phyloP scores from a whole-genome alignment of 2,797 vertebrate genomes.

The Urophycis tenuis region DNA sequence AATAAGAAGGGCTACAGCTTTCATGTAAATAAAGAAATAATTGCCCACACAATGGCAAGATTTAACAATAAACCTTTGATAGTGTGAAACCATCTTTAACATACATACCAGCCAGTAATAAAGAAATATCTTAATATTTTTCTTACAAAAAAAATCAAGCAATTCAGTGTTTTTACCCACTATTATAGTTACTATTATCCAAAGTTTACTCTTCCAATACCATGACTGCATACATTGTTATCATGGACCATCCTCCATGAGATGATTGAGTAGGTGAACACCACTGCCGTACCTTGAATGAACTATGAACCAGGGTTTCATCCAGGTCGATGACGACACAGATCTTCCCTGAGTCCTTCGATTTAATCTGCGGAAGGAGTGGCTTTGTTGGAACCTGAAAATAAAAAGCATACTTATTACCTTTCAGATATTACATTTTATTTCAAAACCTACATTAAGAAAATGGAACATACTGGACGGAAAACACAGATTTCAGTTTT shows the following conservation, averaged over 20 bases:
- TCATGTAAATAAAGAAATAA: background rate
- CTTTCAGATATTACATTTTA: too few species aligned
- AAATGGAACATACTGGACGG: background rate
- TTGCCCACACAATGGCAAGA: background rate
- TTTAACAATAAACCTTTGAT: background rate
- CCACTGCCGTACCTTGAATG: constrained; percentile 83
- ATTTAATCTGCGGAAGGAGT: constrained; percentile 81
- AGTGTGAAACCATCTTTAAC: background rate
- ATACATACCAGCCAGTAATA: background rate
- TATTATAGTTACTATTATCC: background rate
- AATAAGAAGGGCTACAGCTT: background rate
- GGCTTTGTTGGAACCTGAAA: constrained; percentile 74
- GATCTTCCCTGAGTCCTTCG: constrained; percentile 85
- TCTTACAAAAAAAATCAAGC: background rate
- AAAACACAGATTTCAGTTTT: constrained; percentile 4
- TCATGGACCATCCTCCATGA: background rate
- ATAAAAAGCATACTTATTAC: constrained; percentile 27
- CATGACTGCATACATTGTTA: background rate
- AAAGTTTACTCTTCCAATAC: background rate
- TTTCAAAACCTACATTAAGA: background rate
- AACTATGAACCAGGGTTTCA: constrained; percentile 97
- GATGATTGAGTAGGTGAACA: background rate
- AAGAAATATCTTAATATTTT: background rate
- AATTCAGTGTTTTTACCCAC: background rate
- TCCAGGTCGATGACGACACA: constrained; percentile 97